Evolutionary conservation across 1,140 invertebrate species (phyloP).

Genomic region (Teleopsis dalmanni): DNA sequence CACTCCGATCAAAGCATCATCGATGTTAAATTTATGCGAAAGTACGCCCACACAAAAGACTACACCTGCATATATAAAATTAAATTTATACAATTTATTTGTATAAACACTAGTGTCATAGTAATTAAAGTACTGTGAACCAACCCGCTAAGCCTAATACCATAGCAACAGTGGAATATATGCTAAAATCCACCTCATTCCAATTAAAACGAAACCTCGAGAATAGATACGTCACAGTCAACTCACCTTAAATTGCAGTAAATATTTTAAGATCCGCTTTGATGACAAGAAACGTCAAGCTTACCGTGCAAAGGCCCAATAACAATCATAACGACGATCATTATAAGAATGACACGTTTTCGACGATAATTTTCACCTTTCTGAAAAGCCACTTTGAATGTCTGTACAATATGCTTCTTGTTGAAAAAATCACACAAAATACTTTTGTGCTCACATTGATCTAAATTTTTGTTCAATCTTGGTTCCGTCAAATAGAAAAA

Average conservation of each 20-base stretch:
- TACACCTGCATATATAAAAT: slow-evolving; percentile 52
- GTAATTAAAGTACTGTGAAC: slow-evolving; percentile 13
- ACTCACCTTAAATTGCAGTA: slow-evolving; percentile 56
- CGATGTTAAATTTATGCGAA: slow-evolving; percentile 68
- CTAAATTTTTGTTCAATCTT: slow-evolving; percentile 20
- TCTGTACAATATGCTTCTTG: slow-evolving; percentile 62
- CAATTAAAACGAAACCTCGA: slow-evolving; percentile 74
- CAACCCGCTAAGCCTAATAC: slow-evolving; percentile 69
- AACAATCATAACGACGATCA: slow-evolving; percentile 73
- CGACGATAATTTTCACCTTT: slow-evolving; percentile 61
- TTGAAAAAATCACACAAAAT: slow-evolving; percentile 62
- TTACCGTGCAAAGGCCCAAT: slow-evolving; percentile 72
- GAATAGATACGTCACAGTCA: slow-evolving; percentile 72
- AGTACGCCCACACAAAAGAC: slow-evolving; percentile 69
- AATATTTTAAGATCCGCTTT: too few species aligned
- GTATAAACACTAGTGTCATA: not conserved
- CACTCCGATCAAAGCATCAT: slow-evolving; percentile 71
- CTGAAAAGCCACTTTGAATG: slow-evolving; percentile 68
- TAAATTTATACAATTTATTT: not conserved
- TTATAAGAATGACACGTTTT: slow-evolving; percentile 64
- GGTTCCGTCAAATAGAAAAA: slow-evolving; percentile 36
- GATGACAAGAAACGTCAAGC: too few species aligned
- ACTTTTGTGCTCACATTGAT: slow-evolving; percentile 28
- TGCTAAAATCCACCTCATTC: slow-evolving; percentile 77
- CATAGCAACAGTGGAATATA: slow-evolving; percentile 74